phyloP scores from a whole-genome alignment of 1,140 invertebrate genomes.

The Adoxophyes honmai region DNA sequence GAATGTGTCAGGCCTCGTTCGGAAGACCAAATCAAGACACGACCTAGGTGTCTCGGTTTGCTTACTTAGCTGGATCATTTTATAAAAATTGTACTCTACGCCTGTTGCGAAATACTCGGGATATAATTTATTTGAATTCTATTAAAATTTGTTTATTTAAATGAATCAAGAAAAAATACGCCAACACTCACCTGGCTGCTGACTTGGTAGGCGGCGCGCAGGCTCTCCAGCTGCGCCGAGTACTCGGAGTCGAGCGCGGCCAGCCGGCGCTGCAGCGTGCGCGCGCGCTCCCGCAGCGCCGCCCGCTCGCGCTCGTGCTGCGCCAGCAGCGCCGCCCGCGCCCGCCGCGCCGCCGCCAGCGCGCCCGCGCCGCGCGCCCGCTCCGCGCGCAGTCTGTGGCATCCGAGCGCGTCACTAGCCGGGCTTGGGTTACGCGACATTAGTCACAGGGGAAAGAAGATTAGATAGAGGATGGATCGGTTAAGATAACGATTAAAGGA shows the following conservation, averaged over 20 bases:
- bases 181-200: background rate
- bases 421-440: background rate
- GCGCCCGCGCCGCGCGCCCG: conserved; percentile 53
- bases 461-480: no score
- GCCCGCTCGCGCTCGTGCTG: conserved; percentile 69
- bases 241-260: conserved; percentile 87
- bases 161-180: conserved; percentile 38
- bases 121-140: no score
- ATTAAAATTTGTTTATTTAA: no score
- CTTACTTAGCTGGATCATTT: no score
- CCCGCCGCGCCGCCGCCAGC: conserved; percentile 59
- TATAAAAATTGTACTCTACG: no score
- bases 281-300: conserved; percentile 79
- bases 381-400: conserved; percentile 45
- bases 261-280: conserved; percentile 82
- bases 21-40: no score
- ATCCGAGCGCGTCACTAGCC: background rate
- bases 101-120: no score
- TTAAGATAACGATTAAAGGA: no score
- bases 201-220: conserved; percentile 84
- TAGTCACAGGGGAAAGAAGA: no score
- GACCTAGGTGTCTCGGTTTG: no score
- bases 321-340: conserved; percentile 53
- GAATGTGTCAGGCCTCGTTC: no score
- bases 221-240: conserved; percentile 85